phyloP scores from a whole-genome alignment of 92 coral and sea anemone species.

The Heliopora coerulea region DNA sequence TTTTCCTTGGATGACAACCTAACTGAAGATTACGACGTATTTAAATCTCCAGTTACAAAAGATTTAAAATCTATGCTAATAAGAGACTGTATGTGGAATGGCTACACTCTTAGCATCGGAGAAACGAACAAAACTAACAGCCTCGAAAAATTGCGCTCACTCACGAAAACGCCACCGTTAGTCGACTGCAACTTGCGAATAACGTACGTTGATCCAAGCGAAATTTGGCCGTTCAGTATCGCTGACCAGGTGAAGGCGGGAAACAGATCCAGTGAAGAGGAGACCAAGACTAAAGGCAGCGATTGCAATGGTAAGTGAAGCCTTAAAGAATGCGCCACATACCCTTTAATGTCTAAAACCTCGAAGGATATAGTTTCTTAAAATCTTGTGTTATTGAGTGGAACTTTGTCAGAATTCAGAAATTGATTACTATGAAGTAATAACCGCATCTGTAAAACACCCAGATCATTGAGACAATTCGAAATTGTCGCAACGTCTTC shows the following conservation, averaged over 20 bases:
- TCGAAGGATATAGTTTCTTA: neutral
- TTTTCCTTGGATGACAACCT: slow-evolving; percentile 1
- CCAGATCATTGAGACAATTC: too few relatives aligned
- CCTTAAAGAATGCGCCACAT: too few relatives aligned
- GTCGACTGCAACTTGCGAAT: slow-evolving; percentile 83
- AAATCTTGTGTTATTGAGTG: neutral
- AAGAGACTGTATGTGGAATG: slow-evolving; percentile 99
- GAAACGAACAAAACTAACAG: slow-evolving; percentile 48
- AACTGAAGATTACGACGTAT: slow-evolving; percentile 6
- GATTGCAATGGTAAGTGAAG: slow-evolving; percentile 50
- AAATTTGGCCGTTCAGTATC: slow-evolving; percentile 91
- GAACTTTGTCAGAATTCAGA: neutral
- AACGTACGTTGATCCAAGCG: slow-evolving; percentile 91
- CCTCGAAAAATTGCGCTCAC: slow-evolving; percentile 73
- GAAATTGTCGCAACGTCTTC: too few relatives aligned
- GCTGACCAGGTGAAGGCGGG: slow-evolving; percentile 62
- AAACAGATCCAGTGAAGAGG: slow-evolving; percentile 44
- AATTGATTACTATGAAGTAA: neutral
- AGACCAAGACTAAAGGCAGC: slow-evolving; percentile 75
- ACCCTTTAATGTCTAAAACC: neutral
- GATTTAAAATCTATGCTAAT: slow-evolving; percentile 92
- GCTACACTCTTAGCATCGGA: too few relatives aligned
- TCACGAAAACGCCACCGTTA: slow-evolving; percentile 91
- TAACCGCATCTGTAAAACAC: too few relatives aligned
- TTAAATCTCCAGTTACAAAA: slow-evolving; percentile 17